phyloP scores from a whole-genome alignment of 2,797 vertebrate genomes.

The Microctenopoma steveboyesi region DNA sequence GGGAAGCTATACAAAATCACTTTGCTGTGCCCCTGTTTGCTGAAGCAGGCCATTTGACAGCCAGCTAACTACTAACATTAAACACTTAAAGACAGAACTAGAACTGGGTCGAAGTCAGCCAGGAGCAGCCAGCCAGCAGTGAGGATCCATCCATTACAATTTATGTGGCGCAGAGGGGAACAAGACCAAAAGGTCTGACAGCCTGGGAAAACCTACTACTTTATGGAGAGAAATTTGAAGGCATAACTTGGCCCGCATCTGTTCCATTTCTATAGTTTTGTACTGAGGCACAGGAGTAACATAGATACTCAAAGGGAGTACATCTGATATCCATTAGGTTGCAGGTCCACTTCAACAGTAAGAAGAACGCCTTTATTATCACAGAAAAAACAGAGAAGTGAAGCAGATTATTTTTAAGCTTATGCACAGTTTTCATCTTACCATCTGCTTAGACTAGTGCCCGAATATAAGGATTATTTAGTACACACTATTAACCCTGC shows the following conservation, averaged over 20 bases:
- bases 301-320: background rate
- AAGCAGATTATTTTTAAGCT: conserved; percentile 26
- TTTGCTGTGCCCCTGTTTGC: conserved; percentile 52
- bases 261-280: background rate
- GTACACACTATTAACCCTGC: conserved; percentile 18
- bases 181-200: conserved; percentile 19
- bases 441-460: conserved; percentile 19
- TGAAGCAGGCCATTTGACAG: conserved; percentile 53
- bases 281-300: too few relatives aligned
- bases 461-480: conserved; percentile 13
- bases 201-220: conserved; percentile 12
- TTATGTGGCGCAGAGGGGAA: conserved; percentile 28
- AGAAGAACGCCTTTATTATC: too few relatives aligned
- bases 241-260: conserved; percentile 3
- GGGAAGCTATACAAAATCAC: conserved; percentile 68
- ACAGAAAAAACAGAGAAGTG: background rate
- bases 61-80: conserved; percentile 68
- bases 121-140: conserved; percentile 41
- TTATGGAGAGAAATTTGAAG: background rate
- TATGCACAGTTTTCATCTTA: conserved; percentile 34
- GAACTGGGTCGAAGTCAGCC: conserved; percentile 50
- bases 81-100: conserved; percentile 73
- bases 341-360: background rate
- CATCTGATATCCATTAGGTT: background rate
- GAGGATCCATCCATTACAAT: conserved; percentile 49